These are phyloP conservation scores for Diarsia rubi DNA, from an alignment of 2,888 invertebrate species.

Conservation along the genomic window DNA sequence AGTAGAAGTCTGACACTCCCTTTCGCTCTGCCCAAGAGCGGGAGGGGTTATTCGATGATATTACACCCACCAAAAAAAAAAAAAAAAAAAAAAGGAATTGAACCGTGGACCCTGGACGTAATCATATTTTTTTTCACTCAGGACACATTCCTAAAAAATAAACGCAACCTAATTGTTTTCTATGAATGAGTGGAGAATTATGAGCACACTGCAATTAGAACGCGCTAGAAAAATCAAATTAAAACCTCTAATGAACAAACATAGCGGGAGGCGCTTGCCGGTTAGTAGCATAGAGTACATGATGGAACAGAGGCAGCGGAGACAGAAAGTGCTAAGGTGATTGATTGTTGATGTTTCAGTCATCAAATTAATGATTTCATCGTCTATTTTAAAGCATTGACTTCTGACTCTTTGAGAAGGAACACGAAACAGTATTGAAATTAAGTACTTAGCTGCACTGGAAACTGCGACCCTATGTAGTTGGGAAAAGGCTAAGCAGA, in stretches of 20 bases:
- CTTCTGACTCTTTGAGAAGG: background rate
- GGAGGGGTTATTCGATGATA: no score
- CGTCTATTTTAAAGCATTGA: background rate
- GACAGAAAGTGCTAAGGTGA: background rate
- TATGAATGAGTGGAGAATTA: conserved; percentile 84
- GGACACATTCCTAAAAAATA: no score
- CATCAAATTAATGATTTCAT: background rate
- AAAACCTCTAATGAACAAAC: conserved; percentile 89
- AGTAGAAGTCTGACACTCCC: no score
- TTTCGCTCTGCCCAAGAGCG: no score
- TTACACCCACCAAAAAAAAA: no score
- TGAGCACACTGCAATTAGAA: conserved; percentile 86
- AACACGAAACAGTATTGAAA: no score
- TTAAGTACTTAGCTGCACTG: no score
- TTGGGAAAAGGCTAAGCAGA: no score
- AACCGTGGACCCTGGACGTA: no score
- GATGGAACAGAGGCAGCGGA: conserved; percentile 32
- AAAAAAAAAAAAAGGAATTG: no score
- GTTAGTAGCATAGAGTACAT: conserved; percentile 72
- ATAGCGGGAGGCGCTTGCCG: conserved; percentile 76
- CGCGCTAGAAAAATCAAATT: conserved; percentile 89
- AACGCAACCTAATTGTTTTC: conserved; percentile 79
- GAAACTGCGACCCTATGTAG: no score
- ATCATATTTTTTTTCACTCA: no score
- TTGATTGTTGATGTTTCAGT: background rate